Evolutionary conservation across 1,140 invertebrate genomes (phyloP).

Genomic region (Phymastichus coffea): DNA sequence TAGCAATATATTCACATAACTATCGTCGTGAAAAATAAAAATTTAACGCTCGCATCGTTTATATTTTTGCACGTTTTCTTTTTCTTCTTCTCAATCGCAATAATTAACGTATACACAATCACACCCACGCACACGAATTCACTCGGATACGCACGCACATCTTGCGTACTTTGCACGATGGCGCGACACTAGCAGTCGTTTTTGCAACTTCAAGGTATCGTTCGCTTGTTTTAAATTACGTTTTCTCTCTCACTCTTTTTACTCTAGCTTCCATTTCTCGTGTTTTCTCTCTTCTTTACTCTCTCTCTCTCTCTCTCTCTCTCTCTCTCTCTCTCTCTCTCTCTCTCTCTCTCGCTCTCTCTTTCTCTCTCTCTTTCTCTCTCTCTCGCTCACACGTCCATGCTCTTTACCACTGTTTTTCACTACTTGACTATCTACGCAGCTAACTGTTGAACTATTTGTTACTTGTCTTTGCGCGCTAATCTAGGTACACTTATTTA

Average conservation of each 20-base stretch:
- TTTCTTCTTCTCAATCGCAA: slow-evolving; percentile 9
- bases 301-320: neutral
- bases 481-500: slow-evolving; percentile 25
- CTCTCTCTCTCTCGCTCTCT: slow-evolving; percentile 1
- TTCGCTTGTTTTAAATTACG: slow-evolving; percentile 12
- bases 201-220: slow-evolving; percentile 18
- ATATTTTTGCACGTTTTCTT: slow-evolving; percentile 18
- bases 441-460: slow-evolving; percentile 27
- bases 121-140: slow-evolving; percentile 22
- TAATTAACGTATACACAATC: slow-evolving; percentile 22
- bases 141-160: slow-evolving; percentile 12
- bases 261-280: neutral
- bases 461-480: slow-evolving; percentile 10
- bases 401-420: too few species aligned
- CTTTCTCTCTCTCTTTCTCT: too few species aligned
- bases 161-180: slow-evolving; percentile 4
- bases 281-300: neutral
- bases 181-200: slow-evolving; percentile 16
- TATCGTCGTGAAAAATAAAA: slow-evolving; percentile 53
- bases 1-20: slow-evolving; percentile 55
- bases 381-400: too few species aligned
- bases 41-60: slow-evolving; percentile 46
- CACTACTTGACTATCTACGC: slow-evolving; percentile 20
- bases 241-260: slow-evolving; percentile 3
- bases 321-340: neutral